A percentile compares a stretch with the other conserved stretches of the same genome.
These are phyloP conservation scores for Drosophila paulistorum DNA, from an alignment of 1,140 invertebrate genomes.

Conservation along the genomic window DNA sequence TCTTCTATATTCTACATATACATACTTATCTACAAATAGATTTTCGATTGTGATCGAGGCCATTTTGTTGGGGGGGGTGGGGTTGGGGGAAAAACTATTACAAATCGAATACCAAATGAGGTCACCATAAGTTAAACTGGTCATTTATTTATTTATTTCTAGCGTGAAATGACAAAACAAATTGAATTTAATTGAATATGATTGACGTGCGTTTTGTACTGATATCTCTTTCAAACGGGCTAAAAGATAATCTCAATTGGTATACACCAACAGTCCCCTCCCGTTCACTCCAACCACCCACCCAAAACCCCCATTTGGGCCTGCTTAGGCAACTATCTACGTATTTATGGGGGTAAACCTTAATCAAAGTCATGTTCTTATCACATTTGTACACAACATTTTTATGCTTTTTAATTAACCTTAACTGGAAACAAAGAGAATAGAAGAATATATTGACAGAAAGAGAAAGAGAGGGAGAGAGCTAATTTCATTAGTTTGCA, in stretches of 20 bases:
- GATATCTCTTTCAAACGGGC: conserved; percentile 16
- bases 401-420: conserved; percentile 51
- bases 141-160: conserved; percentile 62
- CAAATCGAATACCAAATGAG: conserved; percentile 42
- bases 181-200: conserved; percentile 71
- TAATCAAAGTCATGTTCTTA: conserved; percentile 42
- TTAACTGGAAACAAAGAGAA: not conserved
- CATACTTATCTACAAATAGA: not conserved
- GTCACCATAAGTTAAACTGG: conserved; percentile 42
- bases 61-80: not conserved
- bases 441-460: not conserved
- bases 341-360: conserved; percentile 9
- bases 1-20: not conserved
- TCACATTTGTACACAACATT: conserved; percentile 38
- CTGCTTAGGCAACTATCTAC: too few relatives aligned
- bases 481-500: conserved; percentile 58
- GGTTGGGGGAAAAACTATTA: conserved; percentile 10
- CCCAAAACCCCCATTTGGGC: too few relatives aligned
- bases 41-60: not conserved
- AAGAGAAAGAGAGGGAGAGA: not conserved
- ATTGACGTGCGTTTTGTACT: conserved; percentile 47
- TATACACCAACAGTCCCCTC: conserved; percentile 1
- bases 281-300: not conserved
- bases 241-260: conserved; percentile 38
- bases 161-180: conserved; percentile 63